Evolutionary conservation across 1,140 invertebrate species (phyloP), one percentile per base, ranked within the genome.

Genomic region (Antheraea pernyi): DNA sequence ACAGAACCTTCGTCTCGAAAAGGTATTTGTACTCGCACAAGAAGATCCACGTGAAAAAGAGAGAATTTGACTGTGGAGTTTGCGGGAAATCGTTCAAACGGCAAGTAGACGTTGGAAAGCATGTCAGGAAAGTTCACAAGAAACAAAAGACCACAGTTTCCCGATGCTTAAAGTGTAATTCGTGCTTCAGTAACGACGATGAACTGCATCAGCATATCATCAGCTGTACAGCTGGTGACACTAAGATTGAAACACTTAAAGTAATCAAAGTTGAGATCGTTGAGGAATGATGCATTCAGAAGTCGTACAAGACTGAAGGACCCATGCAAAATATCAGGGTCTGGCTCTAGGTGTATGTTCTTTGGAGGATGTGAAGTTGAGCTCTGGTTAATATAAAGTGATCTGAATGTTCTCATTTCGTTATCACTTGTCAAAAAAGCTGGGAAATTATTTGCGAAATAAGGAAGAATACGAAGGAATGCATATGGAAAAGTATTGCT

Each of bases 41-140:
- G 22, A 22, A 61, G 30, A 61, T 61, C 18, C 60, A 61, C 60
- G 60, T 61, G 19, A 61, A 61, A 30, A 36, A 30, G 9, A 61
- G 60, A 22, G 10, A 61, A 13, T 61, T 61, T 22, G 19, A 61
- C 60, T 61, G 60, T 61, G 22, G 6, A 8, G 30, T 61, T 3
- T 61, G 60, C 9, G 19, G 22, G 19, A 61, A 61, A 8, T 61
- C 60, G 3, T 61, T 61, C 19, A 61, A 61, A 8, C 9, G 60
- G 60, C 60, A 30, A 8, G 60, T 61, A 9, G 60, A 61, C 16
- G 19, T 61, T 22, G 30, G 60, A 10, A 61, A 61, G 16, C 60
- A 61, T n/a, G 30, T 36, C 0, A 61, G 60, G 16, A 61, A 61
- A 30, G 60, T 61, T 3, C 60, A 61, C 60, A 61, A 61, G 19